Base-by-base conservation (phyloP, 1,140 invertebrate genomes). In the Bombus huntii region DNA sequence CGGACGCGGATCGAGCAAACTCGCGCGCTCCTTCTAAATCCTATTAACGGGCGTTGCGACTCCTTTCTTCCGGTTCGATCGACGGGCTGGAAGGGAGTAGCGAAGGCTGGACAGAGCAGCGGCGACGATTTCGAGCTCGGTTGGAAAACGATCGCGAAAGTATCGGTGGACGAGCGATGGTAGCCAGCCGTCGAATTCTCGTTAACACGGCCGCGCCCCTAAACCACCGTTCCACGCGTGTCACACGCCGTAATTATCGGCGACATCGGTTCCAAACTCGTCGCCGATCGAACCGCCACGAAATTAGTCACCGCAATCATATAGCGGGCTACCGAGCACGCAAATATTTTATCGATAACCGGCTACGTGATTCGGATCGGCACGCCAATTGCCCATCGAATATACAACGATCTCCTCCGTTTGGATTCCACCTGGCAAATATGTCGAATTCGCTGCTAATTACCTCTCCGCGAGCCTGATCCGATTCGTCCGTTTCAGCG, bases 381-480 rank as follows among this genome's bases (percentile, higher is more conserved):
- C 18, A 6, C 13, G 12, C 28, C 5, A 25, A 57, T 57, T 18
- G 31, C 73, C n/a, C n/a, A 13, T 44, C 42, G 42, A n/a, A 82
- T 75, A 31, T 76, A 68, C 81, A 68, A 83, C 34, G 57, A 83
- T 76, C 39, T 57, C 1, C 25, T 2, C 31, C 53, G 72, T 66
- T 83, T 68, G 62, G 62, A 83, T 73, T 65, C 59, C n/a, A 9
- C 3, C 72, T 83, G 18, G 81, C 72, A 83, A 83, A 76, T 76
- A 76, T 28, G 28, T 53, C 73, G 31, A n/a, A 76, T 83, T 83
- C 73, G 25, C 31, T 31, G 72, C 72, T 76, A 68, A 83, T 83
- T 83, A 83, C 9, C 71, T 31, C 62, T 28, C 0, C 3, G 71
- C 72, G 0, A 6, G 5, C 28, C 37, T 1, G 57, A 53, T 70